phyloP scores from a whole-genome alignment of 2,888 invertebrate genomes.

The Odontothrips loti region DNA sequence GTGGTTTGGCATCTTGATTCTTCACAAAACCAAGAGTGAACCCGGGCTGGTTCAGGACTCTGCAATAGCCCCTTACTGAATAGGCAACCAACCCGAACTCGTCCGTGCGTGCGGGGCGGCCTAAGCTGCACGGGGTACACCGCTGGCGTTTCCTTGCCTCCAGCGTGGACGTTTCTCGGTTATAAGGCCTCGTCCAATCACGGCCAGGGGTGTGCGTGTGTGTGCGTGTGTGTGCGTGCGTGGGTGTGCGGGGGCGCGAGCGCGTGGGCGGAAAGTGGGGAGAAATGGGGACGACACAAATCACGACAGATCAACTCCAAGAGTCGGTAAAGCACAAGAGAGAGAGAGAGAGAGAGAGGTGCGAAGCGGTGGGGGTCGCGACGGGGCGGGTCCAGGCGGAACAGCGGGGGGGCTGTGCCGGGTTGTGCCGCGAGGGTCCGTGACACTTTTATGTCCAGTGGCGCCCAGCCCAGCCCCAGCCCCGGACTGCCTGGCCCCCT shows the following conservation, averaged over 20 bases:
- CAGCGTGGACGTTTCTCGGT: no score
- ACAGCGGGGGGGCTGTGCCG: background rate
- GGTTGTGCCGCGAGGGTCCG: background rate
- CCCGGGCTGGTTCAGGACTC: no score
- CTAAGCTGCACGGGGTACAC: no score
- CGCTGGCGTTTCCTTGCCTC: no score
- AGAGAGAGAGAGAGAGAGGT: background rate
- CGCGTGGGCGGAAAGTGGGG: background rate
- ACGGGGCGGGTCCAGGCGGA: no score
- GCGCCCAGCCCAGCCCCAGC: background rate
- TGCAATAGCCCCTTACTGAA: no score
- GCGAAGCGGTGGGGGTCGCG: background rate
- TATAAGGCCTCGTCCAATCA: no score
- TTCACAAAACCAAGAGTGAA: no score
- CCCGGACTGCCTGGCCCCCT: background rate
- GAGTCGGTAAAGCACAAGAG: background rate
- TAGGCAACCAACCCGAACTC: no score
- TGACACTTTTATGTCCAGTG: slow-evolving; percentile 15
- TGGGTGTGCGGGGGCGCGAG: background rate
- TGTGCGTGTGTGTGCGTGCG: background rate
- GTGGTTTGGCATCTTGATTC: no score
- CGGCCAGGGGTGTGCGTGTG: no score
- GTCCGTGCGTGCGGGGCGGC: no score
- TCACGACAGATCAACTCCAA: background rate
- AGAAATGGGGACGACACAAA: background rate